These are phyloP conservation scores for Andrena trimmerana DNA, from an alignment of 2,888 invertebrate genomes.

Conservation along the genomic window DNA sequence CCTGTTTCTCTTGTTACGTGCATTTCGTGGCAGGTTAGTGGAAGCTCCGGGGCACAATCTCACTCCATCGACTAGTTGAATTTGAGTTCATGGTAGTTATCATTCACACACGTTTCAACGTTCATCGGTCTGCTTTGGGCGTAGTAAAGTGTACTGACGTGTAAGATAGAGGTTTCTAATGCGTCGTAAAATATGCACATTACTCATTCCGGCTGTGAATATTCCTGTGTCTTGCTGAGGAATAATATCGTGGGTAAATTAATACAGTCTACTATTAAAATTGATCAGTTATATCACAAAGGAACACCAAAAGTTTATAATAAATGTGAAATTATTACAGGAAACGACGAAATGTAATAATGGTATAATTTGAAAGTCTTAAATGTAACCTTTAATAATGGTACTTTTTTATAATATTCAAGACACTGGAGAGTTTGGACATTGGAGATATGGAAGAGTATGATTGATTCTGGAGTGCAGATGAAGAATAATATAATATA, in stretches of 20 bases:
- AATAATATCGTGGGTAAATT: neutral
- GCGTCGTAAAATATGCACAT: slow-evolving; percentile 9
- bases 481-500: neutral
- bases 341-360: too few species aligned
- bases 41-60: slow-evolving; percentile 69
- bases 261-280: neutral
- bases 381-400: neutral
- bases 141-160: slow-evolving; percentile 16
- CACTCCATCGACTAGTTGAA: slow-evolving; percentile 69
- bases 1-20: slow-evolving; percentile 12
- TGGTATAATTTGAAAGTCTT: too few species aligned
- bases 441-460: too few species aligned
- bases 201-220: neutral
- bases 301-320: neutral
- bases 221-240: neutral
- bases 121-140: slow-evolving; percentile 22
- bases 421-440: too few species aligned
- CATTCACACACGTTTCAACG: slow-evolving; percentile 53
- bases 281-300: neutral
- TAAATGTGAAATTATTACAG: neutral
- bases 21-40: slow-evolving; percentile 39
- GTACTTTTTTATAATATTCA: neutral
- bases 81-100: slow-evolving; percentile 64
- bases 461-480: neutral
- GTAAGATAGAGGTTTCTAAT: slow-evolving; percentile 22